Percentiles rank a stretch among this genome's conserved stretches.
phyloP scores from a whole-genome alignment of 2,113 vertebrate genomes.

The Bujurquina vittata region DNA sequence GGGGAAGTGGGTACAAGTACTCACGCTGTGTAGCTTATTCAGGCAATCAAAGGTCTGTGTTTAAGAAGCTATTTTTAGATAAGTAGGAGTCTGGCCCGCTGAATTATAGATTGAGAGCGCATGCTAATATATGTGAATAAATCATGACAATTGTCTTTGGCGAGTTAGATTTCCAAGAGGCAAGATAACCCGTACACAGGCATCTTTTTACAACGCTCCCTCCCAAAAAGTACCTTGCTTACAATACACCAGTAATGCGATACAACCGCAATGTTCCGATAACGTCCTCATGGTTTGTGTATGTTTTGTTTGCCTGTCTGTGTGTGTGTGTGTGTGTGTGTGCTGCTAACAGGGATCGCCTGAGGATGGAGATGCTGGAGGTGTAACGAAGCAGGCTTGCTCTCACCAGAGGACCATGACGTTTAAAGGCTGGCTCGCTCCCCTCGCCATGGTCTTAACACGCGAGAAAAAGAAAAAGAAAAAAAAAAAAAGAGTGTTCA shows the following conservation, averaged over 20 bases:
- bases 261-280: background rate
- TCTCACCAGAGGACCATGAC: constrained; percentile 41
- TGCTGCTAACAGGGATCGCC: constrained; percentile 71
- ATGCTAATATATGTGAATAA: constrained; percentile 81
- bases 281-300: constrained; percentile 16
- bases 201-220: constrained; percentile 14
- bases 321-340: constrained; percentile 49
- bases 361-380: constrained; percentile 83
- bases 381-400: constrained; percentile 70
- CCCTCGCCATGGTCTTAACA: constrained; percentile 51
- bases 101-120: constrained; percentile 79
- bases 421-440: constrained; percentile 52
- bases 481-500: constrained; percentile 67
- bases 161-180: constrained; percentile 51
- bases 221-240: background rate
- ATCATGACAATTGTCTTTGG: constrained; percentile 75
- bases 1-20: constrained; percentile 55
- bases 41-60: constrained; percentile 74
- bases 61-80: constrained; percentile 78
- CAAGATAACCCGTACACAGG: constrained; percentile 17
- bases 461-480: background rate
- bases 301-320: constrained; percentile 40
- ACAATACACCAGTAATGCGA: background rate
- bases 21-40: constrained; percentile 62
- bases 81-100: constrained; percentile 59